Evolutionary conservation across 2,797 vertebrate species (phyloP), one percentile per base, ranked within the genome.

Genomic region (Gallirallus australis): DNA sequence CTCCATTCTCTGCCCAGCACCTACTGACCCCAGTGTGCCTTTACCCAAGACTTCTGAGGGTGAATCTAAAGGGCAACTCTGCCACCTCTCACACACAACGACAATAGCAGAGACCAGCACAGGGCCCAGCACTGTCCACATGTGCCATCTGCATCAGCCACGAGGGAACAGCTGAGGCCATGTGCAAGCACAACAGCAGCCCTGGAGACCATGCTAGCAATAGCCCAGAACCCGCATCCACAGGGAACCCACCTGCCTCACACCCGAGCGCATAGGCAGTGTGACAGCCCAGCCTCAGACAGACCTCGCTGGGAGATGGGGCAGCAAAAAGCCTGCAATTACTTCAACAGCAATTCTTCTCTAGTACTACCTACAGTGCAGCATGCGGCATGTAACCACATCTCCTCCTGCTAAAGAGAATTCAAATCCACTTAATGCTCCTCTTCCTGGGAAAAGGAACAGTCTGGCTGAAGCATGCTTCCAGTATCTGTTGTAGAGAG

Each of bases 401-500:
- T 91, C 89, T 94, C 93, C 96, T 95, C 97, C 96, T 94, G 95
- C 96, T 97, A 96, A 96, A 96, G 86, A 94, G 96, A 89, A 97
- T 94, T 96, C 97, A 96, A 96, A 98, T 93, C 97, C 30, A 30
- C 94, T 97, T 96, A 96, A 93, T 82, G 82, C 94, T 96, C 70
- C 94, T n/a, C 65, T 86, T 93, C 82, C 56, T 25, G 28, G 50
- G 60, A 65, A 57, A 84, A 42, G 69, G 57, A 84, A 31, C 16
- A 25, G 53, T 13, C 61, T 79, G 73, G 80, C 77, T 47, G 3
- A 72, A 94, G 93, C 92, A 92, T 72, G 79, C 37, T 63, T 45
- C 72, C 66, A 37, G n/a, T 63, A 73, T 78, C 87, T 86, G 85
- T 11, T 72, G 63, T 25, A 15, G 7, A 66, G 52, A 90, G 92